Conservation (phyloP, 2,113 vertebrate genomes). For the Datnioides undecimradiatus region DNA sequence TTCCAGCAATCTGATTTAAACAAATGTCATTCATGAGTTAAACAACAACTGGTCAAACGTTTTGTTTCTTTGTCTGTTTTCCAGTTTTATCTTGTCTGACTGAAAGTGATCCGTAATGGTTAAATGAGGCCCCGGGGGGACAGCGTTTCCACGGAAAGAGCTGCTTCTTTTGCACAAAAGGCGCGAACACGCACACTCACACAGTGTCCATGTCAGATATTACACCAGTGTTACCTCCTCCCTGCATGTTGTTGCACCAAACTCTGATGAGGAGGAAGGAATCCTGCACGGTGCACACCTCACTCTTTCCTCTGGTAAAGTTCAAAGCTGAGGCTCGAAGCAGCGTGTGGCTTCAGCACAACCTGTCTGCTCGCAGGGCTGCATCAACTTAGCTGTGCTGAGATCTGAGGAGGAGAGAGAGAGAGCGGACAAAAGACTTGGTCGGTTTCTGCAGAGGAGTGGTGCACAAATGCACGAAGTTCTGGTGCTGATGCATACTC, state of each 20-base stretch:
- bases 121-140: conserved; percentile 47
- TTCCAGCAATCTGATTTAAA: conserved; percentile 81
- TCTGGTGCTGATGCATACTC: conserved; percentile 5
- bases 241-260: conserved; percentile 39
- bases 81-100: conserved; percentile 50
- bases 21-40: conserved; percentile 84
- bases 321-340: conserved; percentile 58
- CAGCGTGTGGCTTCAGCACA: conserved; percentile 61
- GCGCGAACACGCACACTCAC: background rate
- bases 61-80: conserved; percentile 47
- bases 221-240: conserved; percentile 8
- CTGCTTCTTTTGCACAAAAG: too few species aligned
- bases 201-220: conserved; percentile 8
- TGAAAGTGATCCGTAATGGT: conserved; percentile 59
- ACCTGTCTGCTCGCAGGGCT: conserved; percentile 51
- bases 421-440: conserved; percentile 14
- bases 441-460: conserved; percentile 27
- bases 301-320: conserved; percentile 57
- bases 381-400: conserved; percentile 44
- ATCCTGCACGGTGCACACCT: conserved; percentile 16
- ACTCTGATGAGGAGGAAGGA: conserved; percentile 12
- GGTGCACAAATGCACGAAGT: conserved; percentile 17
- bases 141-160: conserved; percentile 9
- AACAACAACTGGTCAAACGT: conserved; percentile 64
- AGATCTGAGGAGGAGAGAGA: conserved; percentile 47